Conservation (phyloP, 2,797 vertebrate species). For the Sebastes elongatus region DNA sequence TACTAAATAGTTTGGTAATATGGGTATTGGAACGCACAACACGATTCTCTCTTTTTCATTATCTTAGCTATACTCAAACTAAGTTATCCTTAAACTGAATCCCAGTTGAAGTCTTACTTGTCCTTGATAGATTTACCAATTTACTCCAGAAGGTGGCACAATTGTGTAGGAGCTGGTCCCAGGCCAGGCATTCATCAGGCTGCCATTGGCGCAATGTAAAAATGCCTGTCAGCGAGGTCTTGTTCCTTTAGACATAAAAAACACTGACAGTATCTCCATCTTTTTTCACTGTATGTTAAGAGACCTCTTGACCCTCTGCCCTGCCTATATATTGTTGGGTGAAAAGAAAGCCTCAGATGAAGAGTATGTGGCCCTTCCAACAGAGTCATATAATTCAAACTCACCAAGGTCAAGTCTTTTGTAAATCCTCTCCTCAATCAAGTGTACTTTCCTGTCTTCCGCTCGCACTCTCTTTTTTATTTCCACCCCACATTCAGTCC, state of each 20-base stretch:
- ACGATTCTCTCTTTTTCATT: not conserved
- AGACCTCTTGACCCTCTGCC: constrained; percentile 56
- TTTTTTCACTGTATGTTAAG: constrained; percentile 52
- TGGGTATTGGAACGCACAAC: too few species aligned
- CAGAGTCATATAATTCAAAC: constrained; percentile 58
- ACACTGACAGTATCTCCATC: constrained; percentile 18
- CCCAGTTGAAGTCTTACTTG: not conserved
- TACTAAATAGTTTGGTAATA: too few species aligned
- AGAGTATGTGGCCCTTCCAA: constrained; percentile 28
- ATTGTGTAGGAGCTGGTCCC: constrained; percentile 76
- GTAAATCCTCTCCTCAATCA: constrained; percentile 48
- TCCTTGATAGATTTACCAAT: constrained; percentile 33
- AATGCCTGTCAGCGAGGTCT: constrained; percentile 33
- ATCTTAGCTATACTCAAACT: not conserved
- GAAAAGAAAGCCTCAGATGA: constrained; percentile 31
- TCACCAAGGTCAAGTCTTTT: constrained; percentile 63
- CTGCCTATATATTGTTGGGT: not conserved
- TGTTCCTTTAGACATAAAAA: constrained; percentile 41
- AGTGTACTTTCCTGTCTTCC: constrained; percentile 45
- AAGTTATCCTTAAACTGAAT: not conserved
- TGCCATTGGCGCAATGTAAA: constrained; percentile 26
- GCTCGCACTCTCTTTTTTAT: constrained; percentile 6
- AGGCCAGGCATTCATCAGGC: constrained; percentile 28
- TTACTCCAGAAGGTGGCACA: constrained; percentile 82
- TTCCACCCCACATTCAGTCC: constrained; percentile 5